Conservation (phyloP, 2,113 vertebrate genomes). For the Laticauda colubrina region DNA sequence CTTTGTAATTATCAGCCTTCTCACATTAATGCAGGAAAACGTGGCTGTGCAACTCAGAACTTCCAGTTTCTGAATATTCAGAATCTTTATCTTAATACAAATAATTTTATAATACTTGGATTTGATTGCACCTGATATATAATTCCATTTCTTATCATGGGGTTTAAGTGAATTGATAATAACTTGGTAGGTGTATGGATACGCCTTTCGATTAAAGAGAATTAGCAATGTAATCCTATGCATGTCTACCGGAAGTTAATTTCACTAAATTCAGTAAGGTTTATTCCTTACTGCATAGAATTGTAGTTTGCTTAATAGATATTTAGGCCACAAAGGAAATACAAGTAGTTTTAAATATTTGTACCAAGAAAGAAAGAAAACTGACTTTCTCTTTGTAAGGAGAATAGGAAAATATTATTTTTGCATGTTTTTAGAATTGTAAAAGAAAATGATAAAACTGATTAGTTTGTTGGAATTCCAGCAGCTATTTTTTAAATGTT, state of each 20-base stretch:
- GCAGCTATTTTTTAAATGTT: background rate
- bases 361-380: background rate
- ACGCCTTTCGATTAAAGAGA: background rate
- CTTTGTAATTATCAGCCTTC: background rate
- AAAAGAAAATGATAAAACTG: background rate
- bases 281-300: background rate
- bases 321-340: background rate
- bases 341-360: background rate
- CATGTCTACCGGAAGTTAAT: background rate
- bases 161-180: background rate
- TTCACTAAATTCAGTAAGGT: background rate
- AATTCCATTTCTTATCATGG: background rate
- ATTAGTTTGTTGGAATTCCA: background rate
- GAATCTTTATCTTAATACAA: background rate
- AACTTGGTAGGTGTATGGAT: background rate
- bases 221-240: background rate
- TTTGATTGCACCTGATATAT: background rate
- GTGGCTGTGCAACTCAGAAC: background rate
- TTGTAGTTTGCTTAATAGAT: background rate
- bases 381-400: background rate
- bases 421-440: background rate
- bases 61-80: background rate
- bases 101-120: background rate
- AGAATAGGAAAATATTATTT: background rate
- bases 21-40: background rate